A percentile compares a stretch with the other conserved stretches of the same genome.
Evolutionary conservation across 2,888 invertebrate species (phyloP).

Genomic region (Hymenopus coronatus): DNA sequence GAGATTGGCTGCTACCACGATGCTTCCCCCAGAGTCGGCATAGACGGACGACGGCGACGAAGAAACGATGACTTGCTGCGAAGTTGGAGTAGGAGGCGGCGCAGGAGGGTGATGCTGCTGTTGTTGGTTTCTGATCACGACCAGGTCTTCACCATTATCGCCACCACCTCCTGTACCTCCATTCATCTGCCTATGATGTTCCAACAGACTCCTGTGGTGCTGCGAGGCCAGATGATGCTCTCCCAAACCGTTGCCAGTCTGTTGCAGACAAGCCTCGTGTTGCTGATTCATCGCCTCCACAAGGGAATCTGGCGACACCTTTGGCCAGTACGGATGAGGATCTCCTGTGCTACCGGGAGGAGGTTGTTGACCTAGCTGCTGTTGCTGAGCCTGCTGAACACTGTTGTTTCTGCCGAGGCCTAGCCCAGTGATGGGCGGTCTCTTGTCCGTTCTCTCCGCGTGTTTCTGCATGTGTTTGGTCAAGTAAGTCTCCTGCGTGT

Average conservation of each 20-base stretch:
- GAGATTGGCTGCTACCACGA: conserved; percentile 45
- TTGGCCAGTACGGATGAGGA: conserved; percentile 79
- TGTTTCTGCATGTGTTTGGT: conserved; percentile 99
- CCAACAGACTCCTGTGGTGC: conserved; percentile 58
- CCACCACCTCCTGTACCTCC: conserved; percentile 37
- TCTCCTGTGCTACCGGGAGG: conserved; percentile 47
- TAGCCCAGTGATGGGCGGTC: conserved; percentile 72
- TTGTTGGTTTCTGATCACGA: conserved; percentile 28
- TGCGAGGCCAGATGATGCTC: conserved; percentile 49
- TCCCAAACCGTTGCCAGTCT: conserved; percentile 35
- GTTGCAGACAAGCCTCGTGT: conserved; percentile 40
- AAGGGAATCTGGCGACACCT: conserved; percentile 71
- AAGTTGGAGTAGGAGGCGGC: conserved; percentile 42
- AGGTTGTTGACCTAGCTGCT: conserved; percentile 26
- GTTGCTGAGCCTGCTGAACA: conserved; percentile 41
- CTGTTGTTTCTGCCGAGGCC: conserved; percentile 44
- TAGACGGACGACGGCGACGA: conserved; percentile 30
- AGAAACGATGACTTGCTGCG: conserved; percentile 31
- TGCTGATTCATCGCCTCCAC: conserved; percentile 42
- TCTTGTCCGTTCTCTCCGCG: conserved; percentile 86
- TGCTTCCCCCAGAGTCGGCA: conserved; percentile 44
- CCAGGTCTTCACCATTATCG: conserved; percentile 32
- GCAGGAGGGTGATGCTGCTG: conserved; percentile 45
- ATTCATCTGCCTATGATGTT: conserved; percentile 40
- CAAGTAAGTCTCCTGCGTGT: conserved; percentile 98